These are phyloP conservation scores for Hepsetus odoe DNA, from an alignment of 2,113 vertebrate species.

Conservation along the genomic window DNA sequence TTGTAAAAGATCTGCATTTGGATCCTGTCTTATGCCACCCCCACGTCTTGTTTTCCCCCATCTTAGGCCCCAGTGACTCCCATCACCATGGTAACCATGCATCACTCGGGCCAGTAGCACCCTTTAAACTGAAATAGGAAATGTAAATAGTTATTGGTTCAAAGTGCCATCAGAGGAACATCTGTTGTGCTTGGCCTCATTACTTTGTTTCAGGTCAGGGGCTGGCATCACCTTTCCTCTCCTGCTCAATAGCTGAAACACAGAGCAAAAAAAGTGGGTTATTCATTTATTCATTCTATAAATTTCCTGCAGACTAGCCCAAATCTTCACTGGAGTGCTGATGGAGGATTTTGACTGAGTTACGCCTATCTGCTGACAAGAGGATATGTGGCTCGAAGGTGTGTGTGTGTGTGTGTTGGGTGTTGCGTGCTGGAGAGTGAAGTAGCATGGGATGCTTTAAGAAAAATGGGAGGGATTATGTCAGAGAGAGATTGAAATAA, in stretches of 20 bases:
- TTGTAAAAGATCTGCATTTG: slow-evolving; percentile 11
- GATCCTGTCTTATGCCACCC: slow-evolving; percentile 19
- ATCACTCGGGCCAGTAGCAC: slow-evolving; percentile 46
- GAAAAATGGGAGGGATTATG: not conserved
- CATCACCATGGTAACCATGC: slow-evolving; percentile 45
- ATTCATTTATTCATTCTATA: slow-evolving; percentile 4
- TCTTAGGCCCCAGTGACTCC: slow-evolving; percentile 21
- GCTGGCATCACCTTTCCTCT: slow-evolving; percentile 79
- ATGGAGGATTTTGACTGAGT: slow-evolving; percentile 36
- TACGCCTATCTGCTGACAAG: slow-evolving; percentile 53
- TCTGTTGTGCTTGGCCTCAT: slow-evolving; percentile 57
- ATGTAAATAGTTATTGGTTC: slow-evolving; percentile 61
- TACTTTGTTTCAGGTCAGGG: slow-evolving; percentile 67
- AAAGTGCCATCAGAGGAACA: slow-evolving; percentile 66
- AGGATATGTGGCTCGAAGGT: slow-evolving; percentile 39
- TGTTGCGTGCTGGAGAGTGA: not conserved
- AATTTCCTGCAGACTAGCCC: slow-evolving; percentile 43
- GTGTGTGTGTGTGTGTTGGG: not conserved
- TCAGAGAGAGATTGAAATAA: not conserved
- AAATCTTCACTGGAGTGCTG: slow-evolving; percentile 42
- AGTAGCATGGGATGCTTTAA: slow-evolving; percentile 5
- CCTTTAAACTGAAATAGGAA: slow-evolving; percentile 43
- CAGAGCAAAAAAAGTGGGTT: slow-evolving; percentile 27
- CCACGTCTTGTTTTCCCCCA: not conserved
- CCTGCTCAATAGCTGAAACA: slow-evolving; percentile 78